phyloP scores from a whole-genome alignment of 2,888 invertebrate genomes.

The Drosophila tripunctata region DNA sequence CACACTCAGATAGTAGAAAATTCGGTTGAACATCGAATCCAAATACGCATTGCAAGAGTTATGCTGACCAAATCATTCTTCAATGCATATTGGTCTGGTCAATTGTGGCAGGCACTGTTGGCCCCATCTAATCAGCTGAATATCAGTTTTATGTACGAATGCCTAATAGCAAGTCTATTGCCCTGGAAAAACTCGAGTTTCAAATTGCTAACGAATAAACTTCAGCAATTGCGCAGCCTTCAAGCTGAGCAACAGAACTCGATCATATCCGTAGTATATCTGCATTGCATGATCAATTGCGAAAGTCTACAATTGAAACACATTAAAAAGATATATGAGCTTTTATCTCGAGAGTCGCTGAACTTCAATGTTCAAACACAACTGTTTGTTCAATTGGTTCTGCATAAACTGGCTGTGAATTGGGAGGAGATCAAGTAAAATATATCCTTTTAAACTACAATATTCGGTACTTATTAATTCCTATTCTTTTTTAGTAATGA shows the following conservation, averaged over 20 bases:
- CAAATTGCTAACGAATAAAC: not conserved
- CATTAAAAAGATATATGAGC: not conserved
- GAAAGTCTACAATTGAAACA: not conserved
- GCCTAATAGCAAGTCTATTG: not conserved
- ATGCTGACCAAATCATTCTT: too few relatives aligned
- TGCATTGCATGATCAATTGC: not conserved
- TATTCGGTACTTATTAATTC: too few relatives aligned
- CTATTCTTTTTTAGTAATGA: not conserved
- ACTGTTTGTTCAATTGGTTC: not conserved
- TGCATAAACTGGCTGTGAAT: not conserved
- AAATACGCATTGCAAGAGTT: not conserved
- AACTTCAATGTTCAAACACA: not conserved
- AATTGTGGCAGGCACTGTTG: constrained; percentile 6
- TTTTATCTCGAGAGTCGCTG: not conserved
- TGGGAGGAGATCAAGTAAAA: not conserved
- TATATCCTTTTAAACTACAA: not conserved
- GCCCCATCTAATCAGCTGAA: not conserved
- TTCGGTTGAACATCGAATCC: not conserved
- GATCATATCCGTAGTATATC: not conserved
- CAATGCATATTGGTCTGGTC: not conserved
- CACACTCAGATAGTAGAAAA: not conserved
- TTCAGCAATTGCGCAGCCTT: not conserved
- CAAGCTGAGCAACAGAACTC: not conserved
- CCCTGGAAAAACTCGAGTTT: not conserved
- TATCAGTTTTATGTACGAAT: constrained; percentile 2